phyloP scores from a whole-genome alignment of 2,113 vertebrate genomes.

The Plotosus lineatus region DNA sequence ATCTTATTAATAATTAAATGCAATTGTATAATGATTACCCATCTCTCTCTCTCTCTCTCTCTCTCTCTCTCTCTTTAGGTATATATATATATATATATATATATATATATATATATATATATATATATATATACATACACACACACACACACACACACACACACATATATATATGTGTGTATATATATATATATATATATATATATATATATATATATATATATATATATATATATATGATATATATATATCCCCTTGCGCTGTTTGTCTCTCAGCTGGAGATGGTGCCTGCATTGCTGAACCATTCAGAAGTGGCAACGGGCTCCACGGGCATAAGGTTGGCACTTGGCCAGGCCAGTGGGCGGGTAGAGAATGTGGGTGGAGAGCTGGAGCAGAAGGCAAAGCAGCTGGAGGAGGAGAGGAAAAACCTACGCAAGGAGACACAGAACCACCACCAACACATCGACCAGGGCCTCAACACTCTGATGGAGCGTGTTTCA shows the following conservation, averaged over 20 bases:
- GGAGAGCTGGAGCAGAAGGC: constrained; percentile 91
- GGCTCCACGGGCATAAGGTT: constrained; percentile 39
- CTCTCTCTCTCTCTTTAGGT: neutral
- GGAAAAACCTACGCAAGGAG: constrained; percentile 75
- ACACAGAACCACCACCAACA: constrained; percentile 81
- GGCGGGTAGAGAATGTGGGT: constrained; percentile 85
- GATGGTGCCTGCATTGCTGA: constrained; percentile 76
- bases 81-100: too few species aligned
- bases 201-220: too few species aligned
- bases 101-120: too few species aligned
- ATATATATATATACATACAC: too few species aligned
- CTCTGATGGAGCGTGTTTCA: constrained; percentile 78
- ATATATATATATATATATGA: neutral
- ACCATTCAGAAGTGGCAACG: constrained; percentile 67
- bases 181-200: too few species aligned
- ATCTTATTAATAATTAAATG: neutral
- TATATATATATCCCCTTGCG: too few species aligned
- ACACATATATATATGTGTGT: too few species aligned
- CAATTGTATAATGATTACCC: neutral
- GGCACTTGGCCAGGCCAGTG: constrained; percentile 76
- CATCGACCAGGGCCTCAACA: constrained; percentile 86
- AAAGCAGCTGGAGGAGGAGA: constrained; percentile 88
- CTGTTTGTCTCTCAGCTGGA: constrained; percentile 66
- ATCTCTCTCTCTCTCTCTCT: neutral
- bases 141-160: too few species aligned